Percentiles rank a stretch among this genome's conserved stretches.
phyloP scores from a whole-genome alignment of 2,888 invertebrate genomes.

The Tuberolachnus salignus region DNA sequence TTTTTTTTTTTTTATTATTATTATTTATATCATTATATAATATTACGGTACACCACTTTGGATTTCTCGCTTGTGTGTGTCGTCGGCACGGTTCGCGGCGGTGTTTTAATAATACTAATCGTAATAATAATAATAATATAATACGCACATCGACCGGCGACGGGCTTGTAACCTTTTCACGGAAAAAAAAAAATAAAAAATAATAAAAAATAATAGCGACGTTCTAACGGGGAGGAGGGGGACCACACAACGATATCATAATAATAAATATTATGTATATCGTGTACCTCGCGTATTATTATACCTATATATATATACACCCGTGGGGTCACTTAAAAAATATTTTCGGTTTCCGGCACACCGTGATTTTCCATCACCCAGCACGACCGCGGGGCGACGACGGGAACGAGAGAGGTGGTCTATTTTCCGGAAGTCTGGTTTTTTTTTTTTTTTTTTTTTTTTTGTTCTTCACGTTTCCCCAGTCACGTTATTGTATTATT shows the following conservation, averaged over 20 bases:
- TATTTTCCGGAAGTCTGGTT: slow-evolving; percentile 25
- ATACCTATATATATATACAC: background rate
- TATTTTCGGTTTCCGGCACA: slow-evolving; percentile 27
- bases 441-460: background rate
- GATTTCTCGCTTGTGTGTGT: slow-evolving; percentile 23
- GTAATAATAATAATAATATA: too few species aligned
- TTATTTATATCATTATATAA: too few species aligned
- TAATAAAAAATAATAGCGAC: slow-evolving; percentile 14
- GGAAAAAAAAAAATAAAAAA: background rate
- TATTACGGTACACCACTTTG: background rate
- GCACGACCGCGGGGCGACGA: background rate
- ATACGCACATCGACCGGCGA: slow-evolving; percentile 18
- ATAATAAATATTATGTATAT: background rate
- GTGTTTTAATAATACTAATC: too few species aligned
- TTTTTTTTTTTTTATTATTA: too few species aligned
- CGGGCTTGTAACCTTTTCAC: slow-evolving; percentile 25
- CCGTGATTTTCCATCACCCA: slow-evolving; percentile 4
- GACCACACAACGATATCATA: slow-evolving; percentile 35
- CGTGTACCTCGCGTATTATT: background rate
- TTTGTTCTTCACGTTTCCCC: too few species aligned
- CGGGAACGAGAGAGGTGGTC: too few species aligned
- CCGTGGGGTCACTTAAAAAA: slow-evolving; percentile 3
- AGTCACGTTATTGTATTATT: background rate
- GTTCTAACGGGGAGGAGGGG: background rate
- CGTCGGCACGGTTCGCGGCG: slow-evolving; percentile 21